Conservation (phyloP, 2,113 vertebrate species). For the Hippocampus abdominalis region DNA sequence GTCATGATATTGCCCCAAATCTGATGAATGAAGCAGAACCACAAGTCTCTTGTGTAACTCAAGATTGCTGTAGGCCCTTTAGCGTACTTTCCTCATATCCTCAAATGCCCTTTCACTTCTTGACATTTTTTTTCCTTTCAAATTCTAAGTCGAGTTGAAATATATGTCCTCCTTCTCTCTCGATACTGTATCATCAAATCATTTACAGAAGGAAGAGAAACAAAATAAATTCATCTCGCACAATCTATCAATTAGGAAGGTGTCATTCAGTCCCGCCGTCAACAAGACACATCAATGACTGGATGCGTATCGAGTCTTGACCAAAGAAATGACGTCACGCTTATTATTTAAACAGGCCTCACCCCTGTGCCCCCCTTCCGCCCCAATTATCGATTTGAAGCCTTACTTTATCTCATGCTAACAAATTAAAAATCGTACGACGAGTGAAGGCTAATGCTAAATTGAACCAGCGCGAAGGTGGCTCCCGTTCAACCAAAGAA, state of each 20-base stretch:
- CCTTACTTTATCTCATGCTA: not conserved
- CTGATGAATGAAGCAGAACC: slow-evolving; percentile 38
- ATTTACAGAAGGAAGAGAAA: not conserved
- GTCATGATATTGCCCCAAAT: slow-evolving; percentile 57
- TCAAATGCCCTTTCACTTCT: slow-evolving; percentile 30
- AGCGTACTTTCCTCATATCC: slow-evolving; percentile 43
- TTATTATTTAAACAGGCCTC: not conserved
- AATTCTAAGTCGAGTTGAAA: not conserved
- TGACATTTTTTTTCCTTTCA: not conserved
- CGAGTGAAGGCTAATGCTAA: no score
- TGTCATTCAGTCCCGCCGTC: slow-evolving; percentile 1
- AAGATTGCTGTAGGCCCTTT: slow-evolving; percentile 18
- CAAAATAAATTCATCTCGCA: no score
- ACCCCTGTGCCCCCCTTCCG: not conserved
- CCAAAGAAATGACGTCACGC: not conserved
- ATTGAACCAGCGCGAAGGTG: no score
- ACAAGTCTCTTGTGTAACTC: slow-evolving; percentile 24
- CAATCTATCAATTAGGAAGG: not conserved
- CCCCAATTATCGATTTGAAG: not conserved
- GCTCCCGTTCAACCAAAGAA: no score
- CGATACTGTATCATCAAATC: not conserved
- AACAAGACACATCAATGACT: not conserved
- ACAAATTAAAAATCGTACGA: no score
- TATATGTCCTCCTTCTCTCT: not conserved
- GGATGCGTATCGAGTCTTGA: not conserved